Evolutionary conservation across 2,888 invertebrate genomes (phyloP), one percentile per base, ranked within the genome.

Genomic region (Orthosia gothica): DNA sequence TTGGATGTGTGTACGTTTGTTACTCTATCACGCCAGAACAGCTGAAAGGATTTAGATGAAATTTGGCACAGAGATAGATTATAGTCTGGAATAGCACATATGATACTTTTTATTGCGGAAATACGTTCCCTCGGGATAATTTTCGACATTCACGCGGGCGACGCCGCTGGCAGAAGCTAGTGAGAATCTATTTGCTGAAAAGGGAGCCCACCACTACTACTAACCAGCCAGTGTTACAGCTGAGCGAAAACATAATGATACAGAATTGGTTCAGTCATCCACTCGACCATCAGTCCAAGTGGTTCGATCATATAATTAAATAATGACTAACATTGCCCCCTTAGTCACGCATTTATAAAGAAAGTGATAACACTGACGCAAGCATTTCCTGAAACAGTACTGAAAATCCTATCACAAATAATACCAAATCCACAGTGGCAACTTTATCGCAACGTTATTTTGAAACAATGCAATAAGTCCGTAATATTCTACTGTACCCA

Each of bases 381-480:
- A 58, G 5, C 12, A 45, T 68, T 70, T 63, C 47, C 50, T 70
- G 61, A 15, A 61, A 63, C 59, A 58, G 49, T 61, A 61, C 26
- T 5, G 5, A 13, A 57, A 40, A 61, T 32, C 15, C 54, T 55
- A 65, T 67, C 65, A 75, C 26, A 57, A 62, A 52, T 13, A 45
- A 16, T 20, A 62, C 52, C 15, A 54, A 61, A 20, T 11, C 20
- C 13, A 23, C 52, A 78, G 49, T 62, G 13, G 32, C 16, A n/a
- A 3, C n/a, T 32, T 64, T 71, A 81, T 70, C 76, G 59, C 16
- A 1, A 26, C 45, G 20, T 40, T 76, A 71, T 77, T 77, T 40
- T 23, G 69, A 82, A 81, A 76, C 68, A 77, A 72, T 68, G 50
- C 23, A 50, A 69, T 40, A 61, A 45, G 32, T 50, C n/a, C 23